These are phyloP conservation scores for Podarcis lilfordi DNA, from an alignment of 2,797 vertebrate species.

Conservation along the genomic window DNA sequence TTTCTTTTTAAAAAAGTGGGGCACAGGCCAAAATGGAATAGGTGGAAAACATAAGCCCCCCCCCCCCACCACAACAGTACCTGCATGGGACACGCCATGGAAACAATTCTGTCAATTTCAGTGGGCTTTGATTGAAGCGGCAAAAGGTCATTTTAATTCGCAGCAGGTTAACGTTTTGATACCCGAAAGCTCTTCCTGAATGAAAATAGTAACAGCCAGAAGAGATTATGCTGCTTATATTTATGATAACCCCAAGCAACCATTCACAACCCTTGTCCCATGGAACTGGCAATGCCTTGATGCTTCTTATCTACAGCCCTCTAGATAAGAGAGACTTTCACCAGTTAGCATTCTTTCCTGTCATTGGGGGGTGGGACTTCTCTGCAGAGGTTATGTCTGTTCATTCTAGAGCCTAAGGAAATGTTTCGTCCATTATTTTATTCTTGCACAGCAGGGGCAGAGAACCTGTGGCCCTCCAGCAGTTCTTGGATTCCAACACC, in stretches of 20 bases:
- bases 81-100: background rate
- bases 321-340: background rate
- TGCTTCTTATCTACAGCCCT: background rate
- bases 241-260: slow-evolving; percentile 6
- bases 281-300: too few species aligned
- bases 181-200: background rate
- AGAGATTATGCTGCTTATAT: slow-evolving; percentile 1
- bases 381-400: background rate
- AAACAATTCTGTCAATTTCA: background rate
- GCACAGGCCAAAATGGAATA: background rate
- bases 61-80: background rate
- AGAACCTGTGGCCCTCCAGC: background rate
- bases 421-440: background rate
- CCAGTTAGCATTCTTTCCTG: background rate
- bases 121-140: background rate
- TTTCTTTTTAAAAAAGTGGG: background rate
- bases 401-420: background rate
- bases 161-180: slow-evolving; percentile 2
- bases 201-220: background rate
- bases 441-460: background rate
- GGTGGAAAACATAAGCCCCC: background rate
- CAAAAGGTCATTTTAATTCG: slow-evolving; percentile 14
- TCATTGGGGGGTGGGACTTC: background rate
- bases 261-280: background rate
- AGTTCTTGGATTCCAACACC: background rate